Percentiles rank a stretch among this genome's conserved stretches.
Evolutionary conservation across 2,888 invertebrate species (phyloP).

Genomic region (Argynnis bischoffii): DNA sequence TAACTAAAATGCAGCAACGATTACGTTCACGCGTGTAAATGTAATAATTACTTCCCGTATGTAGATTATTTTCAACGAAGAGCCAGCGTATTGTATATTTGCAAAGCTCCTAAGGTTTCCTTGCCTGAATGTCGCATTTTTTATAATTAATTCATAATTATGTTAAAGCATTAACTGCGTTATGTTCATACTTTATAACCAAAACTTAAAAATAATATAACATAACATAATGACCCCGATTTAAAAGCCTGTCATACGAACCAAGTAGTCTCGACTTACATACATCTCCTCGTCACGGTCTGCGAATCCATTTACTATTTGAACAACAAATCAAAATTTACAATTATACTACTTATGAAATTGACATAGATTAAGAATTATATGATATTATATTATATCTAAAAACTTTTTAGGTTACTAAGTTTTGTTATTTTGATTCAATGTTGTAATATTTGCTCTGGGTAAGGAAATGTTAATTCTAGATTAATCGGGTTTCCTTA

Average conservation of each 20-base stretch:
- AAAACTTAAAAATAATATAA: background rate
- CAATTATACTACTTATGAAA: background rate
- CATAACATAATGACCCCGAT: slow-evolving; percentile 6
- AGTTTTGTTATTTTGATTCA: no score
- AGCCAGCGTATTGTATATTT: no score
- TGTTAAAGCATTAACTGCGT: background rate
- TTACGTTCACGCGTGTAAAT: slow-evolving; percentile 25
- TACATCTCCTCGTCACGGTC: slow-evolving; percentile 15
- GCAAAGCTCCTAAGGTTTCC: no score
- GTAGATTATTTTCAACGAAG: slow-evolving; percentile 17
- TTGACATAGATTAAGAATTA: slow-evolving; percentile 6
- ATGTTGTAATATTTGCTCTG: no score
- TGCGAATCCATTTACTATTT: slow-evolving; percentile 7
- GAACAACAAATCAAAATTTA: background rate
- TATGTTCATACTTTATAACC: background rate
- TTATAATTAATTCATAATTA: background rate
- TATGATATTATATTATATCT: background rate
- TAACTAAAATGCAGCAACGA: slow-evolving; percentile 20
- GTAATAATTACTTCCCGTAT: slow-evolving; percentile 9
- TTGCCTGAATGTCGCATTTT: background rate
- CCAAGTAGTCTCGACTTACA: slow-evolving; percentile 8
- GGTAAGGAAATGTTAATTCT: no score
- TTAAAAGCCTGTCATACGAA: slow-evolving; percentile 7
- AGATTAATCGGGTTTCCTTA: no score
- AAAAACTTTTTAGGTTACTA: background rate